Evolutionary conservation across 1,140 invertebrate genomes (phyloP).

Genomic region (Cotesia vestalis): DNA sequence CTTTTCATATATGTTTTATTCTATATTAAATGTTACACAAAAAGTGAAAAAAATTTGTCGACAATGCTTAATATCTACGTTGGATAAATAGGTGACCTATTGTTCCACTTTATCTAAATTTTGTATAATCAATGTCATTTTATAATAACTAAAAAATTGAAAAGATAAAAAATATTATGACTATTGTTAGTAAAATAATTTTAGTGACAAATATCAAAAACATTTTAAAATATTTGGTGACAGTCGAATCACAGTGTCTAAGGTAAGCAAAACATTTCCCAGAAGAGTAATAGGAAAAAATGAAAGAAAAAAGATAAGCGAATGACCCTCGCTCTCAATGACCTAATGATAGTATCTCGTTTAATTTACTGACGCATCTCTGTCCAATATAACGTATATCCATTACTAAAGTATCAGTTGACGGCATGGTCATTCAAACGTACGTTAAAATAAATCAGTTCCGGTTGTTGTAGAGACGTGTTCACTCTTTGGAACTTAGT

Average conservation of each 20-base stretch:
- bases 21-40: no score
- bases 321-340: conserved; percentile 50
- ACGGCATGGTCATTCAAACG: conserved; percentile 24
- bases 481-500: conserved; percentile 18
- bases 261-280: conserved; percentile 5
- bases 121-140: no score
- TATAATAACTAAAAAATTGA: neutral
- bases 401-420: conserved; percentile 31
- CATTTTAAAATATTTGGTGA: no score
- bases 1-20: no score
- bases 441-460: conserved; percentile 30
- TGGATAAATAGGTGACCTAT: conserved; percentile 5
- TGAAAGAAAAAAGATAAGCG: conserved; percentile 44
- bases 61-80: neutral
- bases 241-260: no score
- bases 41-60: no score
- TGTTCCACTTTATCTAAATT: neutral
- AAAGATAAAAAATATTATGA: neutral
- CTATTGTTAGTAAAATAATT: no score
- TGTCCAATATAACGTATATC: conserved; percentile 39
- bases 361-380: conserved; percentile 45
- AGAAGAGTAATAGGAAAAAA: conserved; percentile 19
- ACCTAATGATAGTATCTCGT: conserved; percentile 47
- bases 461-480: conserved; percentile 7
- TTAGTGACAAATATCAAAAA: no score